Evolutionary conservation across 2,888 invertebrate species (phyloP), one percentile per base, ranked within the genome.

Genomic region (Serrognathus titanus): DNA sequence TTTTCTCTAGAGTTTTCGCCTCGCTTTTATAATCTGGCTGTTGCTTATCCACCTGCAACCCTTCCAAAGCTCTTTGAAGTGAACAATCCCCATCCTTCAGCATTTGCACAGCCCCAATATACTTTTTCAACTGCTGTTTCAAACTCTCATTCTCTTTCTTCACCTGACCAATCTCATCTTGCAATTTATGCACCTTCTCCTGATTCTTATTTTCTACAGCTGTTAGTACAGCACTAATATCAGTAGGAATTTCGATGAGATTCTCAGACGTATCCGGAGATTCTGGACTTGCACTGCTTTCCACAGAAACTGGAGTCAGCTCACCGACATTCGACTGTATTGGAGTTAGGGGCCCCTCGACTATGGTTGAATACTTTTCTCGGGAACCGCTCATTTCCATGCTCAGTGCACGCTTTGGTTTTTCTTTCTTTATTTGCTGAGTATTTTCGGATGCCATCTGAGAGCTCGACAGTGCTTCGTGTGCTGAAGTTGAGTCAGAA

Each of bases 31-130:
- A 81, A 72, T 83, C 81, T 1, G 75, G 75, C 60, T 76, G 69
- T 64, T 43, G 67, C 8, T 69, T 69, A 63, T 79, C 78, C 10
- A 72, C 66, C 43, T 74, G 70, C 49, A 75, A 61, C 20, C 67
- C 71, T 41, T 75, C 74, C 39, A 77, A 64, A 37, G 70, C 69
- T 41, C 78, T 75, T 59, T 73, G 73, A 20, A 79, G 80, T 64
- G 82, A 83, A 63, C 79, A 66, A 53, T 71, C 53, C 5, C 54
- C 69, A 37, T 64, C 80, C 71, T 87, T 85, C 66, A 94, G 78
- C 82, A 92, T 85, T 79, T 92, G 91, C 39, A 94, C 90, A n/a
- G 94, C 94, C 51, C 89, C 88, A 63, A 94, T 88, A 75, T 94
- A 94, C 69, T 90, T 91, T 66, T 89, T 85, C 56, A 94, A 75